Evolutionary conservation across 2,888 invertebrate species (phyloP).

Genomic region (Drosophila melanocephala): DNA sequence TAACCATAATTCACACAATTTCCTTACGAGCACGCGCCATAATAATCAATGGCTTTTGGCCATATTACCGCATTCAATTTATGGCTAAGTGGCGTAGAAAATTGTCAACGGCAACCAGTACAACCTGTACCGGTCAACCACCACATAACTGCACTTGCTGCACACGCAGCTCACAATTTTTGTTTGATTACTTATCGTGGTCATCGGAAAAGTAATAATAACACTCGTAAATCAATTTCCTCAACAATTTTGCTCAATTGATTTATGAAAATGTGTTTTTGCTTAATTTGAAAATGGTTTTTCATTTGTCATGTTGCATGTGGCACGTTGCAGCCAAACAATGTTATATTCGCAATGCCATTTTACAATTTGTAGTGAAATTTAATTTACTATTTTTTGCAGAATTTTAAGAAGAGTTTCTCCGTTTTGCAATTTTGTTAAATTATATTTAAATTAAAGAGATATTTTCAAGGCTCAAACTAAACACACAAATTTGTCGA

Average conservation of each 20-base stretch:
- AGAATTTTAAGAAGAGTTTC: background rate
- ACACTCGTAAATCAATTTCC: constrained; percentile 43
- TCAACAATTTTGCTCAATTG: constrained; percentile 22
- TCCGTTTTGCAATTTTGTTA: background rate
- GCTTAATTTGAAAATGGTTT: constrained; percentile 36
- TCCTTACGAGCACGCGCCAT: constrained; percentile 73
- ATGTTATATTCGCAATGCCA: constrained; percentile 3
- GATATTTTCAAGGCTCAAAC: background rate
- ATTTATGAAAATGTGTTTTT: constrained; percentile 46
- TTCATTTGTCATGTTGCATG: constrained; percentile 13
- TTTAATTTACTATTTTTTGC: background rate
- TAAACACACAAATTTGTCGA: background rate
- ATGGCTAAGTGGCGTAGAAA: constrained; percentile 48
- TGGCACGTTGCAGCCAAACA: background rate
- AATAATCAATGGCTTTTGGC: constrained; percentile 59
- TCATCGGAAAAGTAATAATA: background rate
- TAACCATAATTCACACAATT: constrained; percentile 64
- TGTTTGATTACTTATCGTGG: constrained; percentile 1
- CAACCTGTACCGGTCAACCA: constrained; percentile 46
- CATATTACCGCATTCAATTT: constrained; percentile 58
- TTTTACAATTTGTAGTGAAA: background rate
- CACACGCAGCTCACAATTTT: background rate
- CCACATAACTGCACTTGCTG: background rate
- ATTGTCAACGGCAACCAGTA: constrained; percentile 69
- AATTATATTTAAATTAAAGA: background rate